These are phyloP conservation scores for Drosophila mercatorum DNA, from an alignment of 2,888 invertebrate genomes.

Conservation along the genomic window DNA sequence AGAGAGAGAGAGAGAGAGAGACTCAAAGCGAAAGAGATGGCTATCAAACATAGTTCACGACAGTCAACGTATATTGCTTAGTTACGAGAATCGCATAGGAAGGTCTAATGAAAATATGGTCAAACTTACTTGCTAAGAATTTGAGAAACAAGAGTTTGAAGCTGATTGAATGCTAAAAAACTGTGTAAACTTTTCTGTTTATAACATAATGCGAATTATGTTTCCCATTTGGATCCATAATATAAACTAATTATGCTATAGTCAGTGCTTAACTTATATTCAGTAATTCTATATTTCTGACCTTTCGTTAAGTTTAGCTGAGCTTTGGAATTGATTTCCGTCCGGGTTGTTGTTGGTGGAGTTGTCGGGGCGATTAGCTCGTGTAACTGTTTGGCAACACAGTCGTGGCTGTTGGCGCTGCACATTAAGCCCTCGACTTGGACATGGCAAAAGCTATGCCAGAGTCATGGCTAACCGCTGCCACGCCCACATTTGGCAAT, in stretches of 20 bases:
- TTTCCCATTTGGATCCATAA: no score
- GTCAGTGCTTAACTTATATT: no score
- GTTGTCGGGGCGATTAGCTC: slow-evolving; percentile 35
- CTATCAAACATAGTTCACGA: no score
- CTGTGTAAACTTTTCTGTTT: background rate
- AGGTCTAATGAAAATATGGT: background rate
- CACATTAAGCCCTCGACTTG: slow-evolving; percentile 40
- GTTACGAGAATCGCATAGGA: background rate
- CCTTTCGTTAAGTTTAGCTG: background rate
- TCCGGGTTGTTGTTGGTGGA: background rate
- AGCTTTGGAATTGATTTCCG: background rate
- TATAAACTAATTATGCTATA: no score
- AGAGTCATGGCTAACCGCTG: slow-evolving; percentile 58
- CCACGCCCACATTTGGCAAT: slow-evolving; percentile 16
- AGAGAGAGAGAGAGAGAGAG: background rate
- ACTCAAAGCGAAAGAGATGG: no score
- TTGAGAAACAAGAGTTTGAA: background rate
- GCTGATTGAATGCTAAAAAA: background rate
- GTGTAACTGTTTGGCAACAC: slow-evolving; percentile 24
- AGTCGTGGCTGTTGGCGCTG: slow-evolving; percentile 3
- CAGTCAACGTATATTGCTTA: background rate
- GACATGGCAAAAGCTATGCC: slow-evolving; percentile 50
- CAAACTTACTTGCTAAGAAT: background rate
- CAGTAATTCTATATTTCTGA: no score
- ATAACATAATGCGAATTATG: no score